Base-by-base conservation (phyloP, 2,113 vertebrate species). In the Mystacornis crossleyi region DNA sequence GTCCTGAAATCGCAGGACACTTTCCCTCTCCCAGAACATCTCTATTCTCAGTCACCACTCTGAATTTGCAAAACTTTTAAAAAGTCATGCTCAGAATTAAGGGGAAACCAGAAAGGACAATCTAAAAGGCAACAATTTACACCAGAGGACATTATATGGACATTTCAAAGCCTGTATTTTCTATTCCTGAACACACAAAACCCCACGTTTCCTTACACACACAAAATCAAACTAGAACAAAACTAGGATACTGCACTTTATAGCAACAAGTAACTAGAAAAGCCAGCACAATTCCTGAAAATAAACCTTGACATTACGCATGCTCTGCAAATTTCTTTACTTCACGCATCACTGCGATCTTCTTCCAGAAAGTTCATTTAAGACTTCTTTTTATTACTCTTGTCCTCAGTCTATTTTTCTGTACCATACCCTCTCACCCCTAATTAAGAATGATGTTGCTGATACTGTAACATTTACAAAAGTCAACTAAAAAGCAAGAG, bases 241-340 rank as follows among this genome's bases (percentile, higher is more conserved):
- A 83, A 65, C 19, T 6, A 70, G 16, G 21, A 38, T 42, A 60
- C 24, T 60, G 31, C 42, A 75, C 29, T 89, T 77, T 89, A 58
- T 13, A 77, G 40, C 3, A 91, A 83, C 14, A 67, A 43, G 8
- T 36, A 81, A 67, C 50, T 13, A 85, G 14, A 60, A 60, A 60
- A 42, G 34, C 13, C 62, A 74, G 57, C 24, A 43, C 7, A 79
- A 28, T 5, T 89, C 34, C 51, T 53, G 62, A 89, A 93, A 90
- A 70, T 19, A 82, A 88, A 48, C 23, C 26, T 4, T 51, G 10
- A 71, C 8, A 10, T 28, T 33, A 67, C 0, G 0, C 8, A 38
- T 72, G 14, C 34, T 45, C 42, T 61, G 70, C 33, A 61, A 21
- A 29, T 67, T 53, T 61, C 36, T 73, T 70, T 23, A 29, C 14